phyloP scores from a whole-genome alignment of 1,140 invertebrate genomes.

The Drosophila pandora region DNA sequence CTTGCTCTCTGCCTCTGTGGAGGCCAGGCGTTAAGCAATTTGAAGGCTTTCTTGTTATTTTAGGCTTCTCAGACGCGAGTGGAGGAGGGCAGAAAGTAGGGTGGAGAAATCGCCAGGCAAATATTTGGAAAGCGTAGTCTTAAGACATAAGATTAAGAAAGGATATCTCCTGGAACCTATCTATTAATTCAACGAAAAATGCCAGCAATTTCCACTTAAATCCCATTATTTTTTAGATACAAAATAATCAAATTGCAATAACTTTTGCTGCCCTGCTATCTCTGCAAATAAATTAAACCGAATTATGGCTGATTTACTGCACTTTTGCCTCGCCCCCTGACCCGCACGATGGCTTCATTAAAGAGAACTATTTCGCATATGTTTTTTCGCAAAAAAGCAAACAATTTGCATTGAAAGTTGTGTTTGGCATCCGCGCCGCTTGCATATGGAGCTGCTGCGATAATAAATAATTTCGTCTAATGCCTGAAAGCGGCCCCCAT shows the following conservation, averaged over 20 bases:
- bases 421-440: neutral
- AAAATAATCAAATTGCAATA: neutral
- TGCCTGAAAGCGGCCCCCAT: slow-evolving; percentile 50
- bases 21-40: slow-evolving; percentile 30
- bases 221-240: too few relatives aligned
- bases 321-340: slow-evolving; percentile 1
- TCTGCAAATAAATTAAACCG: slow-evolving; percentile 36
- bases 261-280: slow-evolving; percentile 27
- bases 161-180: too few relatives aligned
- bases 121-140: too few relatives aligned
- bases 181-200: too few relatives aligned
- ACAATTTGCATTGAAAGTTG: slow-evolving; percentile 36
- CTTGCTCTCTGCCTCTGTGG: too few relatives aligned
- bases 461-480: slow-evolving; percentile 71
- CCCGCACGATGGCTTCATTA: slow-evolving; percentile 35
- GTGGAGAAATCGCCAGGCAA: too few relatives aligned
- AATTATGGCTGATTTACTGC: slow-evolving; percentile 36
- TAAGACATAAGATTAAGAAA: too few relatives aligned
- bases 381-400: slow-evolving; percentile 15
- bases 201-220: too few relatives aligned
- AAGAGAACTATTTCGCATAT: slow-evolving; percentile 13
- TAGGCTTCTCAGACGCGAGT: neutral
- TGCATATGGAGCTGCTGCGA: slow-evolving; percentile 36
- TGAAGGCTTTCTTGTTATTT: slow-evolving; percentile 20
- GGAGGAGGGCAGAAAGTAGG: too few relatives aligned